Percentiles rank a stretch among this genome's conserved stretches.
These are phyloP conservation scores for Pachyramphus minor DNA, from an alignment of 2,113 vertebrate genomes.

Conservation along the genomic window DNA sequence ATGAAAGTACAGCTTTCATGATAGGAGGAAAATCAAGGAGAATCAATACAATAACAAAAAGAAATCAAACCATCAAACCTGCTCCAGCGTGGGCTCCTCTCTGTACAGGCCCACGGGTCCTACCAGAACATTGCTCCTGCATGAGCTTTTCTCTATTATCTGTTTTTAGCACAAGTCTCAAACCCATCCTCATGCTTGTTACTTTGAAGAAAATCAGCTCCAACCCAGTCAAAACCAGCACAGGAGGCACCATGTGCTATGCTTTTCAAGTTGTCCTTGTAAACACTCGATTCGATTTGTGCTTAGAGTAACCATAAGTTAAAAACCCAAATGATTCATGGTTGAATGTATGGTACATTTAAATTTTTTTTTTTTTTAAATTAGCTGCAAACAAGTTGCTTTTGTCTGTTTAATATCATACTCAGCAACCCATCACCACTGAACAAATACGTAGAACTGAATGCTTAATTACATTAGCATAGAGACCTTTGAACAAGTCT, in stretches of 20 bases:
- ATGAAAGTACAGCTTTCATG: background rate
- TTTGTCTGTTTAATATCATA: background rate
- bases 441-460: background rate
- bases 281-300: background rate
- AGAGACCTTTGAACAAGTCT: background rate
- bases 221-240: background rate
- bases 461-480: background rate
- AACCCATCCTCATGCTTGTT: background rate
- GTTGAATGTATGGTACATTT: rapidly evolving
- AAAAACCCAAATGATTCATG: background rate
- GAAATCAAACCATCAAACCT: background rate
- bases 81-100: background rate
- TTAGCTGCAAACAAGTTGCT: background rate
- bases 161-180: background rate
- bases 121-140: background rate
- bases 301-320: background rate
- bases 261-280: background rate
- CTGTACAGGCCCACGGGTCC: background rate
- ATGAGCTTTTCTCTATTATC: background rate
- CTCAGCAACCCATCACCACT: background rate
- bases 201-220: background rate
- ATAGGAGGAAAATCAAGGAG: background rate
- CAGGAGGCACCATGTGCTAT: background rate
- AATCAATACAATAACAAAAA: background rate
- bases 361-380: background rate